A percentile compares a stretch with the other conserved stretches of the same genome.
phyloP scores from a whole-genome alignment of 2,797 vertebrate species.

The Menidia menidia region DNA sequence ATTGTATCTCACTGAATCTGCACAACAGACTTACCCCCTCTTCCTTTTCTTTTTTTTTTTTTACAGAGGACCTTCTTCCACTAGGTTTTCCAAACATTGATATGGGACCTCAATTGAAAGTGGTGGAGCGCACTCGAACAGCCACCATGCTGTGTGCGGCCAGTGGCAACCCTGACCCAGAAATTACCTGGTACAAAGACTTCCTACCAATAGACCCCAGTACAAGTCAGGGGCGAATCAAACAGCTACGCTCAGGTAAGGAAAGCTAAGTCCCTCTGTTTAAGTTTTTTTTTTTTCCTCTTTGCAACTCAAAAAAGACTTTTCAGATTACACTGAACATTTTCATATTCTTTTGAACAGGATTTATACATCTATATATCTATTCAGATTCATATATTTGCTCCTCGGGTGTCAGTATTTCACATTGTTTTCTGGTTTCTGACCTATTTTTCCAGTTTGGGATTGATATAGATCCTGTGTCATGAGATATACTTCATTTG shows the following conservation, averaged over 20 bases:
- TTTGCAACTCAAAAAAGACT: background rate
- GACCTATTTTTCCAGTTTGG: too few relatives aligned
- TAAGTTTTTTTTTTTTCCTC: background rate
- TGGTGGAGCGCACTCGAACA: constrained; percentile 94
- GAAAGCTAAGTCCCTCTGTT: background rate
- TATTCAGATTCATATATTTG: constrained; percentile 16
- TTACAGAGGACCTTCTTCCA: constrained; percentile 94
- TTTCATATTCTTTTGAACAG: background rate
- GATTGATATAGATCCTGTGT: too few relatives aligned
- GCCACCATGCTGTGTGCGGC: constrained; percentile 98
- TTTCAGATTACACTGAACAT: constrained; percentile 2
- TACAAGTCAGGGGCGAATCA: constrained; percentile 93
- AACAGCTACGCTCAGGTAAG: constrained; percentile 97
- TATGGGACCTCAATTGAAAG: constrained; percentile 98
- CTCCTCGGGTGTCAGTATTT: constrained; percentile 1
- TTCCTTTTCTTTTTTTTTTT: constrained; percentile 10
- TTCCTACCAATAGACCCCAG: constrained; percentile 96
- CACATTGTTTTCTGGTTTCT: too few relatives aligned
- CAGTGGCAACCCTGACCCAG: constrained; percentile 96
- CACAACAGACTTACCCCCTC: accelerated
- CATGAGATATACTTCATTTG: too few relatives aligned
- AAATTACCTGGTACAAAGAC: constrained; percentile 99
- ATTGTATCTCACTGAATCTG: background rate
- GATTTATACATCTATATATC: too few relatives aligned
- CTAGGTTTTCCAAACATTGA: constrained; percentile 96